Evolutionary conservation across 2,888 invertebrate genomes (phyloP).

Genomic region (Acanthococcus lagerstroemiae): DNA sequence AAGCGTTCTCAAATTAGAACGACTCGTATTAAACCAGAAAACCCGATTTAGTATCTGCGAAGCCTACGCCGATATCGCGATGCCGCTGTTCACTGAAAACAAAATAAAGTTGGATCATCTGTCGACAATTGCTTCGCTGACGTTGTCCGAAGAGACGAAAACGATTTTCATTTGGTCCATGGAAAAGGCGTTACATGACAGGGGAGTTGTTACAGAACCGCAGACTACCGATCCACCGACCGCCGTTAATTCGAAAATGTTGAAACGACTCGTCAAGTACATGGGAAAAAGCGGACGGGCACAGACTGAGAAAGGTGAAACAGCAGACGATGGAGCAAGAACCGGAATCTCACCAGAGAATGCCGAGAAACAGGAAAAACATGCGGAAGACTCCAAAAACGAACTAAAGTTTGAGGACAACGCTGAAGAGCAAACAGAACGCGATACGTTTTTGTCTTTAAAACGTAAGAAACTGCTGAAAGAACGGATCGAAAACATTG

Average conservation of each 20-base stretch:
- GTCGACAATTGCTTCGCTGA: neutral
- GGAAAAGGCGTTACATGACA: slow-evolving; percentile 1
- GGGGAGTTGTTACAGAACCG: neutral
- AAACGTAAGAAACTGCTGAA: slow-evolving; percentile 20
- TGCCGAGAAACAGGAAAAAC: neutral
- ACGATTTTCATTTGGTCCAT: slow-evolving; percentile 12
- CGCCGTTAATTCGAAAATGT: slow-evolving; percentile 8
- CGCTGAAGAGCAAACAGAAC: neutral
- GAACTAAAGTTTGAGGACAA: neutral
- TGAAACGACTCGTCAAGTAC: slow-evolving; percentile 13
- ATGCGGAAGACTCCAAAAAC: neutral
- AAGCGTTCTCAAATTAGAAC: neutral
- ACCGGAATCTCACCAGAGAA: neutral
- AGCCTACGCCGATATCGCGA: slow-evolving; percentile 13
- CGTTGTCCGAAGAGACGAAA: slow-evolving; percentile 16
- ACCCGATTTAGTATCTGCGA: slow-evolving; percentile 4
- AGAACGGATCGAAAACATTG: slow-evolving; percentile 20
- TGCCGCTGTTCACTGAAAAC: neutral
- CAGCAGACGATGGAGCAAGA: neutral
- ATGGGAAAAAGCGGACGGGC: slow-evolving; percentile 2
- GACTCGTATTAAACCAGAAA: slow-evolving; percentile 11
- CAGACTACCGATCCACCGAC: neutral
- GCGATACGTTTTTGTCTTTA: slow-evolving; percentile 5
- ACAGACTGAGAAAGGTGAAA: neutral
- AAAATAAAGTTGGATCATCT: slow-evolving; percentile 11